Percentiles rank a stretch among this genome's conserved stretches.
phyloP scores from a whole-genome alignment of 64 coral and sea anemone genomes.

The Montipora efflorescens region DNA sequence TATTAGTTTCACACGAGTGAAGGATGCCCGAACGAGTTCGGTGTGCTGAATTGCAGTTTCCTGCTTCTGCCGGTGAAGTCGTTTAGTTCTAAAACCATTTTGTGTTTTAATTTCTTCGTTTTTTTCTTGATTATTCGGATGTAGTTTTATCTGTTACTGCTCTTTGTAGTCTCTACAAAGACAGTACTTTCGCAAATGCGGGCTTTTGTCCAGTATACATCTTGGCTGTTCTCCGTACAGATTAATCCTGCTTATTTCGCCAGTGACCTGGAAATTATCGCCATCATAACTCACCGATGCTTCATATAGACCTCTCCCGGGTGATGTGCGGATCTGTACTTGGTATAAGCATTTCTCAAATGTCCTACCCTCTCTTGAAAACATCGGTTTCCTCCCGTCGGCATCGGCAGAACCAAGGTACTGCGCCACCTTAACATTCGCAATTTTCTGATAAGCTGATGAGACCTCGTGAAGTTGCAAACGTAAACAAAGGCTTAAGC shows the following conservation, averaged over 20 bases:
- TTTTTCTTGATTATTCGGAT: no score
- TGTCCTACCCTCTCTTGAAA: constrained; percentile 50
- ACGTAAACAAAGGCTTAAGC: constrained; percentile 63
- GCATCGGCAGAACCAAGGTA: constrained; percentile 80
- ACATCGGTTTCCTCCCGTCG: constrained; percentile 79
- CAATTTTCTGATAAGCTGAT: constrained; percentile 81
- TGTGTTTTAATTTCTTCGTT: no score
- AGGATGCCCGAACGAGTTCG: no score
- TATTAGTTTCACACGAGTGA: no score
- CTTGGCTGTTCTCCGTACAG: constrained; percentile 90
- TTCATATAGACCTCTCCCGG: constrained; percentile 89
- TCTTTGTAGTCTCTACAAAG: constrained; percentile 78
- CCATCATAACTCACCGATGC: constrained; percentile 63
- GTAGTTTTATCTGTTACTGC: neutral
- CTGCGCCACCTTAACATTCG: constrained; percentile 80
- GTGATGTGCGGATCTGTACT: constrained; percentile 75
- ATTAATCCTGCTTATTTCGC: constrained; percentile 96
- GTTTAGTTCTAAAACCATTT: no score
- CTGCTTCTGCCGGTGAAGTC: no score
- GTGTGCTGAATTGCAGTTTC: no score
- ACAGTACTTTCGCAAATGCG: constrained; percentile 91
- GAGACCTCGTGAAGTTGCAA: constrained; percentile 73
- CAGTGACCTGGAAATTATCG: constrained; percentile 46
- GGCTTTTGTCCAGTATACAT: constrained; percentile 84
- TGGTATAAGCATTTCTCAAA: constrained; percentile 86